phyloP scores from a whole-genome alignment of 2,797 vertebrate genomes.

The Intellagama lesueurii region DNA sequence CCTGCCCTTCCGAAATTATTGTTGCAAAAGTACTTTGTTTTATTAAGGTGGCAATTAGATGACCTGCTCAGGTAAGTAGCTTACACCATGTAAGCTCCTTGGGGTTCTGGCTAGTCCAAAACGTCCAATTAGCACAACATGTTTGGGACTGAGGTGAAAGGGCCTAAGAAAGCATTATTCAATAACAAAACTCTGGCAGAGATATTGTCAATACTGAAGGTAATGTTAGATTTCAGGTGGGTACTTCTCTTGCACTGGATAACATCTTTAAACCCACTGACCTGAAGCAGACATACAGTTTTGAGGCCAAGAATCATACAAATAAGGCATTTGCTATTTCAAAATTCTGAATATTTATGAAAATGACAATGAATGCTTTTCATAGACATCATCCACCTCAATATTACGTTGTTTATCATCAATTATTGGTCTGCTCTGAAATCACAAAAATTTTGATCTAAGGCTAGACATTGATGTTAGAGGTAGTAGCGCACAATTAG shows the following conservation, averaged over 20 bases:
- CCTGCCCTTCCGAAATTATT: too few species aligned
- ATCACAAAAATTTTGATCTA: background rate
- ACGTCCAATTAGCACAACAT: background rate
- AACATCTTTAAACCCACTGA: background rate
- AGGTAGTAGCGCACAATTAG: too few species aligned
- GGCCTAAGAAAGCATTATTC: background rate
- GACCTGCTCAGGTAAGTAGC: too few species aligned
- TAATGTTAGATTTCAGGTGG: background rate
- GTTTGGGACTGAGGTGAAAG: conserved; percentile 8
- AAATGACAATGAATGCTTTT: background rate
- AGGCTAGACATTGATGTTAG: too few species aligned
- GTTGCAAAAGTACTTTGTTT: too few species aligned
- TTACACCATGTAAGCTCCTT: too few species aligned
- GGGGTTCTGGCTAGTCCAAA: too few species aligned
- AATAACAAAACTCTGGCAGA: background rate
- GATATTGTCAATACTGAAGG: background rate
- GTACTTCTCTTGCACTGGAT: background rate
- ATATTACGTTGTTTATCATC: background rate
- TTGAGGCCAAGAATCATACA: background rate
- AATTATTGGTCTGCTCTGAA: background rate
- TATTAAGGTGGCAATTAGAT: too few species aligned
- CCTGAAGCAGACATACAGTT: background rate
- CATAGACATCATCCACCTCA: background rate
- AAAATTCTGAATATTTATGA: background rate
- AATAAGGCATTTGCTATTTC: background rate